phyloP scores from a whole-genome alignment of 2,797 vertebrate species.

The Vespertilio murinus region DNA sequence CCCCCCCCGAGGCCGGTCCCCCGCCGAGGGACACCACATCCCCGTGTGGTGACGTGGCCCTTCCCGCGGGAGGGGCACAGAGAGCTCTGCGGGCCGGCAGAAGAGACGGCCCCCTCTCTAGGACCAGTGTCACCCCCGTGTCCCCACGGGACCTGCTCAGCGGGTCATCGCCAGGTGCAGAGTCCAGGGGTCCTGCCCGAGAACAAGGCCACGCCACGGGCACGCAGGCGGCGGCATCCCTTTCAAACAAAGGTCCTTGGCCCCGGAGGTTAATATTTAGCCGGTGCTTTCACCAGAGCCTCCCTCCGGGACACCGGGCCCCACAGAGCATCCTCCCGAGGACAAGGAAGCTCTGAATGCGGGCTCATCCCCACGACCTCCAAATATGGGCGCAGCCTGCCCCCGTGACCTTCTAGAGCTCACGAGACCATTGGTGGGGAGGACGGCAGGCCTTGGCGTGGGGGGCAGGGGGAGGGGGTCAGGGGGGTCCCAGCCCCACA shows the following conservation, averaged over 20 bases:
- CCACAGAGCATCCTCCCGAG: background rate
- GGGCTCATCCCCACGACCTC: background rate
- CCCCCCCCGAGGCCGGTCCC: background rate
- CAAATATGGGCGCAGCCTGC: fast-evolving
- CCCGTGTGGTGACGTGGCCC: background rate
- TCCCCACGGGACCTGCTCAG: fast-evolving
- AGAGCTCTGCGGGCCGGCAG: fast-evolving
- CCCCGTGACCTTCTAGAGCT: background rate
- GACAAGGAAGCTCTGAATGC: background rate
- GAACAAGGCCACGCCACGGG: fast-evolving
- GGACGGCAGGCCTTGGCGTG: background rate
- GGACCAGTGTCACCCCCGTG: background rate
- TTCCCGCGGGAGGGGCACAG: fast-evolving
- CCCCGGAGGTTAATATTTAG: background rate
- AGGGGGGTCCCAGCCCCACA: background rate
- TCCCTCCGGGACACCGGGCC: no score
- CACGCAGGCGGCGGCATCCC: fast-evolving
- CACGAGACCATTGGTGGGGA: fast-evolving
- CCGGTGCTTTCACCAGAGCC: background rate
- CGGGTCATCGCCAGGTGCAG: background rate
- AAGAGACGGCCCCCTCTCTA: fast-evolving
- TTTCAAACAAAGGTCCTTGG: background rate
- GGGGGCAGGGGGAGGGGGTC: background rate
- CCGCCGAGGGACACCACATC: fast-evolving
- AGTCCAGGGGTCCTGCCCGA: background rate